phyloP scores from a whole-genome alignment of 2,888 invertebrate species.

The Leptinotarsa juncta region DNA sequence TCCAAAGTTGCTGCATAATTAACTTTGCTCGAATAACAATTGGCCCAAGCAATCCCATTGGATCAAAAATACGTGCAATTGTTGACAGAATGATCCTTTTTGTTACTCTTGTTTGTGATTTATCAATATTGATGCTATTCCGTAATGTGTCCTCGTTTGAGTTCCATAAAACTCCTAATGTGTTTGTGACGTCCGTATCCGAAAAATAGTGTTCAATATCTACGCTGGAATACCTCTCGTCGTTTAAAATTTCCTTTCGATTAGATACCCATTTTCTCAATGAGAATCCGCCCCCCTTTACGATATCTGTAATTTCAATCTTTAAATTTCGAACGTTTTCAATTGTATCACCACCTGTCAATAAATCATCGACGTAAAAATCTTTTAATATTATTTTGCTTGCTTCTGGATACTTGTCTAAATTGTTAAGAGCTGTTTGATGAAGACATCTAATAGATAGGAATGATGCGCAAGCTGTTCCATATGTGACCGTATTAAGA shows the following conservation, averaged over 20 bases:
- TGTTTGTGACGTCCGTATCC: not conserved
- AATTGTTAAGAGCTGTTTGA: not conserved
- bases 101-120: not conserved
- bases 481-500: constrained; percentile 41
- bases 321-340: not conserved
- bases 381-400: not conserved
- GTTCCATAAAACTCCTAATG: not conserved
- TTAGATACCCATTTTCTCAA: constrained; percentile 15
- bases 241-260: not conserved
- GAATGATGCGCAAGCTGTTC: constrained; percentile 36
- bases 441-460: constrained; percentile 27
- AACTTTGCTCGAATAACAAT: constrained; percentile 25
- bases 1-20: constrained; percentile 33
- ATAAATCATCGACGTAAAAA: constrained; percentile 11
- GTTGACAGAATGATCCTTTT: constrained; percentile 20
- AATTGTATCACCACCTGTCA: not conserved
- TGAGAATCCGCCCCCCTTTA: not conserved
- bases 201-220: constrained; percentile 1
- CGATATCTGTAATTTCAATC: not conserved
- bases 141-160: not conserved
- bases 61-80: constrained; percentile 26
- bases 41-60: constrained; percentile 26
- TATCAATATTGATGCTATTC: not conserved
- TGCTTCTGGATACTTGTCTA: not conserved
- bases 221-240: not conserved